phyloP scores from a whole-genome alignment of 2,888 invertebrate species.

The Geotrupes spiniger region DNA sequence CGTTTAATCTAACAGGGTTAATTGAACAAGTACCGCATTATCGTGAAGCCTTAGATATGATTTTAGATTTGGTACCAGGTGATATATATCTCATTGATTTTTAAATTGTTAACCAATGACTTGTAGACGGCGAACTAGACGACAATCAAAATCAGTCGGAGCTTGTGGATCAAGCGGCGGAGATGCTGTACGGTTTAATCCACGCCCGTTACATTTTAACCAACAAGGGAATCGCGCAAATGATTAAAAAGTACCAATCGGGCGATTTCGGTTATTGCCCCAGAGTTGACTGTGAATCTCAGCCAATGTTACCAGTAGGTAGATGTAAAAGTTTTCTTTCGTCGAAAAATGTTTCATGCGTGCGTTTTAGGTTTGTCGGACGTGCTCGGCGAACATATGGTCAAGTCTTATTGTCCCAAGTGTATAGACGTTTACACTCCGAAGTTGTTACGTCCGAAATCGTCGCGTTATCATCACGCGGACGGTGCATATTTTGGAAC shows the following conservation, averaged over 20 bases:
- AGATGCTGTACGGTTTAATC: constrained; percentile 98
- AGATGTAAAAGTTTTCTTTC: constrained; percentile 31
- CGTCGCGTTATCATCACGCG: constrained; percentile 96
- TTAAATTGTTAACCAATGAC: not conserved
- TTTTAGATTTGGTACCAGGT: constrained; percentile 98
- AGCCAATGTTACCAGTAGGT: constrained; percentile 96
- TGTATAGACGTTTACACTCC: constrained; percentile 99
- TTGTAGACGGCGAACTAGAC: constrained; percentile 93
- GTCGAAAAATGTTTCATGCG: not conserved
- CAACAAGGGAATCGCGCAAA: constrained; percentile 97
- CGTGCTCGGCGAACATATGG: constrained; percentile 99
- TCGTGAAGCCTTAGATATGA: constrained; percentile 98
- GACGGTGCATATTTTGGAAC: constrained; percentile 99
- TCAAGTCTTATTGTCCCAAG: constrained; percentile 98
- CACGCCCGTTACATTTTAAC: constrained; percentile 99
- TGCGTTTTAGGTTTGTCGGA: constrained; percentile 80
- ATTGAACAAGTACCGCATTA: constrained; percentile 99
- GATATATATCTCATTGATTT: constrained; percentile 25
- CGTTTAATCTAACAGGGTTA: constrained; percentile 98
- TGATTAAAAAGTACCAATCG: constrained; percentile 99
- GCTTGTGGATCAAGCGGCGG: constrained; percentile 98
- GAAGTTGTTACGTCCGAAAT: too few species aligned
- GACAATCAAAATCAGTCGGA: constrained; percentile 99
- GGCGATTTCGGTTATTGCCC: constrained; percentile 99
- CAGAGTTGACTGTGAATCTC: constrained; percentile 97